Evolutionary conservation across 1,140 invertebrate genomes (phyloP).

Genomic region (Monomorium pharaonis): DNA sequence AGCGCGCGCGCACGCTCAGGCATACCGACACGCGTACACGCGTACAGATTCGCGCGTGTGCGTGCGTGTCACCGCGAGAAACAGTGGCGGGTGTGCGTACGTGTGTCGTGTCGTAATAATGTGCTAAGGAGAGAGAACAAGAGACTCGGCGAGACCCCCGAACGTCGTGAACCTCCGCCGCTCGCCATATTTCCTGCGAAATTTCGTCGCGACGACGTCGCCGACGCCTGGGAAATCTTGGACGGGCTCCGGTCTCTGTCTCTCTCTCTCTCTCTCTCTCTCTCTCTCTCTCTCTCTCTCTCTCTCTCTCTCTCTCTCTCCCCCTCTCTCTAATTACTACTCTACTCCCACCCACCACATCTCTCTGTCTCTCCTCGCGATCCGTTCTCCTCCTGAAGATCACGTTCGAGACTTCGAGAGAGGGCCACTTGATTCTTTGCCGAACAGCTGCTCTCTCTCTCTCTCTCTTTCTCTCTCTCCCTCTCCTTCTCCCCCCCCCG

Average conservation of each 20-base stretch:
- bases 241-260: not conserved
- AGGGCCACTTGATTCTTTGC: conserved; percentile 45
- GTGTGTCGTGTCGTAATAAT: conserved; percentile 75
- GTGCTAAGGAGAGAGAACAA: conserved; percentile 63
- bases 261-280: not conserved
- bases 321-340: not conserved
- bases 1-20: conserved; percentile 12
- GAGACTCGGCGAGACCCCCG: conserved; percentile 61
- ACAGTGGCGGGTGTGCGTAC: conserved; percentile 19
- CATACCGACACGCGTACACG: not conserved
- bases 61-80: conserved; percentile 30
- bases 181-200: conserved; percentile 69
- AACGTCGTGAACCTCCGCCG: conserved; percentile 48
- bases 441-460: conserved; percentile 60
- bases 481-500: not conserved
- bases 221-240: conserved; percentile 19
- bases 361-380: not conserved
- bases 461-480: not conserved
- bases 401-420: conserved; percentile 11
- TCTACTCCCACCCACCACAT: no score
- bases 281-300: not conserved
- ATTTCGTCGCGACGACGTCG: conserved; percentile 56
- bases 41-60: not conserved
- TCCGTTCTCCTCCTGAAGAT: conserved; percentile 45
- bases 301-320: not conserved